These are phyloP conservation scores for Corythoichthys intestinalis DNA, from an alignment of 2,113 vertebrate genomes.

Conservation along the genomic window DNA sequence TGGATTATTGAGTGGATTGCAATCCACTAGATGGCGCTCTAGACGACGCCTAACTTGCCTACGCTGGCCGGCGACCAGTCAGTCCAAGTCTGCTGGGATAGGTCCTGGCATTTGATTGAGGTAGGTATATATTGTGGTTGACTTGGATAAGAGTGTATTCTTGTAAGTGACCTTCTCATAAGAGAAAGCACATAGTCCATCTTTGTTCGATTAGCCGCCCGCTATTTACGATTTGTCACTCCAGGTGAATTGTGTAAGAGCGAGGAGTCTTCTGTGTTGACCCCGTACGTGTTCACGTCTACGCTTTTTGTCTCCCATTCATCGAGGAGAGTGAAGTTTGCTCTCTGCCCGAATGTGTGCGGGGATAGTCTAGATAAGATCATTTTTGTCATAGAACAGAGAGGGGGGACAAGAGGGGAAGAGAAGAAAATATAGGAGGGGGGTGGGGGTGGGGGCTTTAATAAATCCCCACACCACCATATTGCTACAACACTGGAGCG, in stretches of 20 bases:
- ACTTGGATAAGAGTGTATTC: no score
- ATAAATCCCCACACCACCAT: constrained; percentile 60
- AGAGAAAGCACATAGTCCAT: neutral
- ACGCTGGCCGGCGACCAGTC: no score
- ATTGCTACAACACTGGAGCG: constrained; percentile 61
- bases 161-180: neutral
- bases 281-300: neutral
- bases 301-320: neutral
- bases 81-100: no score
- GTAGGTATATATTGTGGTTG: no score
- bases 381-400: constrained; percentile 26
- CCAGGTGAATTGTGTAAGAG: neutral
- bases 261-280: neutral
- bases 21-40: no score
- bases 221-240: neutral
- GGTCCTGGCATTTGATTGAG: no score
- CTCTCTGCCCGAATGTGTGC: constrained; percentile 43
- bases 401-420: constrained; percentile 28
- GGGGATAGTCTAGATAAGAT: constrained; percentile 23
- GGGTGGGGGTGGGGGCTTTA: constrained; percentile 23
- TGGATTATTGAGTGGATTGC: no score
- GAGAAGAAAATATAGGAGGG: constrained; percentile 41
- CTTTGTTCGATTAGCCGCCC: neutral
- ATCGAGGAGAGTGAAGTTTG: constrained; percentile 22
- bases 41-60: no score